Base-by-base conservation (phyloP, 2,888 invertebrate genomes). In the Hyles lineata region DNA sequence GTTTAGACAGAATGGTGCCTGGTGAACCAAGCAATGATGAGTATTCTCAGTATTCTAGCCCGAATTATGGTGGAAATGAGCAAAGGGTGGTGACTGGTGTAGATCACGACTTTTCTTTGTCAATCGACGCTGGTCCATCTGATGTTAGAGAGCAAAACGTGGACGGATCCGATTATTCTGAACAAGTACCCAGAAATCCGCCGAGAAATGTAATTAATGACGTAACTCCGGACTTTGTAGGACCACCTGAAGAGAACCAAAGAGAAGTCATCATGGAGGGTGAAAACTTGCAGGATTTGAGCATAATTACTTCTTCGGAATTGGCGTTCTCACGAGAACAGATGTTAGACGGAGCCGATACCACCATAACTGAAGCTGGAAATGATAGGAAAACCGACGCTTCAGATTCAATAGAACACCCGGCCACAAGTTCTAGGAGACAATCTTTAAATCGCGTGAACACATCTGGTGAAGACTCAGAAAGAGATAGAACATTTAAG, bases 1-100 rank as follows among this genome's bases (percentile, higher is more conserved):
- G 95, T 1, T 86, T 96, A 19, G 95, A 95, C 73, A 92, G 96
- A 71, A 96, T 96, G 96, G 95, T 96, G 19, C 96, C 96, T 0
- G 96, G 96, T 0, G 96, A 96, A 83, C 95, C 96, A 0, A 95
- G 95, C 81, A 94, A 95, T 69, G 90, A 87, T 75, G 91, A 91
- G 62, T 94, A 94, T 82, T 76, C 90, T 52, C 89, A 91, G 79
- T 92, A 91, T 80, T 86, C 88, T 73, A 80, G 82, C 50, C 75
- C 88, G 58, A 87, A 90, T 84, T 94, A 92, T 86, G 80, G 90
- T 81, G 80, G 89, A 83, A 91, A 94, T 74, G 93, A 93, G 72
- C 90, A 93, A 72, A 89, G 96, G 35, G 95, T 96, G 0, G 96
- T 96, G 4, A 95, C 95, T 0, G 96, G 96, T 0, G 86, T 95